phyloP scores from a whole-genome alignment of 2,113 vertebrate species.

The Prochilodus magdalenae region DNA sequence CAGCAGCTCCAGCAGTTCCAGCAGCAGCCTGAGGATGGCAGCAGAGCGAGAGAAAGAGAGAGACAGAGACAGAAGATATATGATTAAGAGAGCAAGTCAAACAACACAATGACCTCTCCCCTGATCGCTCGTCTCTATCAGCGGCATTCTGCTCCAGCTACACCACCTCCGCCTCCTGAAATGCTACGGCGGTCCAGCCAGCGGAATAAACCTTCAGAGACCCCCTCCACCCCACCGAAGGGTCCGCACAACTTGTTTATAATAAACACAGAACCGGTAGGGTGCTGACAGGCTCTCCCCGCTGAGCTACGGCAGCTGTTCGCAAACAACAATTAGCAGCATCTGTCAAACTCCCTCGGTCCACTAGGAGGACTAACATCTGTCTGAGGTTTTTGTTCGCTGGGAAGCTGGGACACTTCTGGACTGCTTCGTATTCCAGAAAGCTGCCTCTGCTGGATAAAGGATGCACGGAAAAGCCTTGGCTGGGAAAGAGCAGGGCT shows the following conservation, averaged over 20 bases:
- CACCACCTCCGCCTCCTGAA: neutral
- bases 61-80: neutral
- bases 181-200: neutral
- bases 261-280: slow-evolving; percentile 45
- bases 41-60: slow-evolving; percentile 39
- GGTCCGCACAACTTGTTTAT: slow-evolving; percentile 22
- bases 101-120: neutral
- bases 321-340: slow-evolving; percentile 58
- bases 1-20: slow-evolving; percentile 93
- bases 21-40: slow-evolving; percentile 82
- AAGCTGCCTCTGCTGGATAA: slow-evolving; percentile 3
- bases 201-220: slow-evolving; percentile 18
- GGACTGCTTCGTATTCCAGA: slow-evolving; percentile 31
- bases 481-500: slow-evolving; percentile 3
- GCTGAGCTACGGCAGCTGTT: slow-evolving; percentile 46
- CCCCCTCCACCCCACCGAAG: slow-evolving; percentile 20
- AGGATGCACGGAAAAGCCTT: neutral
- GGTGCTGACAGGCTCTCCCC: slow-evolving; percentile 36
- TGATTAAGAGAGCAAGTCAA: neutral
- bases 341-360: slow-evolving; percentile 56
- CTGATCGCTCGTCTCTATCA: neutral
- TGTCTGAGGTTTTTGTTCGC: slow-evolving; percentile 44
- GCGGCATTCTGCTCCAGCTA: neutral
- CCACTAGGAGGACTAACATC: slow-evolving; percentile 56
- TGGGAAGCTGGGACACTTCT: slow-evolving; percentile 36